Conservation (phyloP, 2,113 vertebrate species). For the Podarcis muralis region DNA sequence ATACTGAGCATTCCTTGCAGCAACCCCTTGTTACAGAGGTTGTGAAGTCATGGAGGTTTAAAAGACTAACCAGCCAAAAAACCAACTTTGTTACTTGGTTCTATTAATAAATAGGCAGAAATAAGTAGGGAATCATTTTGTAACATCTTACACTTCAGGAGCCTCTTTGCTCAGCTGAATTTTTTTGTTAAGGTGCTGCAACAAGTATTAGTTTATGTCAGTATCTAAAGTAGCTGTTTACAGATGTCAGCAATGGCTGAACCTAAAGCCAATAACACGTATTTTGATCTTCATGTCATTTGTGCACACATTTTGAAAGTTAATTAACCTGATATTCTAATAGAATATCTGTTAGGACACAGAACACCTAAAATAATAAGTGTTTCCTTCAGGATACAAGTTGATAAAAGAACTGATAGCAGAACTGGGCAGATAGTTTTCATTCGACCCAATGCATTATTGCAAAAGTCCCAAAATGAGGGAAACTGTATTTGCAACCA, state of each 20-base stretch:
- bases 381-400: not conserved
- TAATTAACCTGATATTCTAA: not conserved
- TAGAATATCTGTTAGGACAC: not conserved
- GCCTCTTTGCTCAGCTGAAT: not conserved
- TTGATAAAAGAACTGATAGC: not conserved
- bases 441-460: not conserved
- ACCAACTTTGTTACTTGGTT: not conserved
- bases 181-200: not conserved
- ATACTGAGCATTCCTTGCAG: not conserved
- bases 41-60: not conserved
- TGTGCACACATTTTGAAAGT: not conserved
- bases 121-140: not conserved
- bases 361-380: not conserved
- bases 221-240: not conserved
- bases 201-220: not conserved
- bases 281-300: not conserved
- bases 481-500: not conserved
- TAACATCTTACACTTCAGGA: not conserved
- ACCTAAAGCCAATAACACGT: not conserved
- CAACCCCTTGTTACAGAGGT: not conserved
- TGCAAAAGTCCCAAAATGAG: not conserved
- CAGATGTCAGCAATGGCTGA: not conserved
- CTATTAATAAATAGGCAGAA: not conserved
- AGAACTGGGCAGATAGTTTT: not conserved
- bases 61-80: not conserved